Evolutionary conservation across 1,140 invertebrate species (phyloP).

Genomic region (Drosophila serrata): DNA sequence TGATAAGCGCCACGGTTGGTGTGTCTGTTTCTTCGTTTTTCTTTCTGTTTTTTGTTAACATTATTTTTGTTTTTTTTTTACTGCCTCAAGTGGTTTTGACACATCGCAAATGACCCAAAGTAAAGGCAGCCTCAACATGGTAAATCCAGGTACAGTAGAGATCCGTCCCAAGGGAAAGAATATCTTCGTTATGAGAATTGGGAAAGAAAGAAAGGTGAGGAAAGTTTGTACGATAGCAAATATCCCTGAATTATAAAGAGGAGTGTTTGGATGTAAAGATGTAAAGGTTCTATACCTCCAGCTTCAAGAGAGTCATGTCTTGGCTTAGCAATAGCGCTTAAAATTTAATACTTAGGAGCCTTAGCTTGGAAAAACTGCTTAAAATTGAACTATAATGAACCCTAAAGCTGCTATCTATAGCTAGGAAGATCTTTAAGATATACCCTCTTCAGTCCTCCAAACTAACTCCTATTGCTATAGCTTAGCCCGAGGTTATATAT

Average conservation of each 20-base stretch:
- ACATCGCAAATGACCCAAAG: conserved; percentile 38
- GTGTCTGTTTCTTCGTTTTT: conserved; percentile 3
- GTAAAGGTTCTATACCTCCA: not conserved
- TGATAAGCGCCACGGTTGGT: conserved; percentile 35
- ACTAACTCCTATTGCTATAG: not conserved
- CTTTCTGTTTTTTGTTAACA: not conserved
- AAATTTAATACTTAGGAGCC: not conserved
- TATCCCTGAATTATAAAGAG: not conserved
- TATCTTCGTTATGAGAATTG: not conserved
- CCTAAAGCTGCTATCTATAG: not conserved
- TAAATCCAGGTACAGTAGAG: conserved; percentile 11
- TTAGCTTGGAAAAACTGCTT: not conserved
- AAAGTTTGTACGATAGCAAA: not conserved
- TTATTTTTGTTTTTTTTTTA: not conserved
- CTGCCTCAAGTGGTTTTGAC: conserved; percentile 46
- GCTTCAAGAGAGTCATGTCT: not conserved
- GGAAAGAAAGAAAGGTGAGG: not conserved
- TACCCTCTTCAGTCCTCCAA: not conserved
- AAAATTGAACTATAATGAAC: not conserved
- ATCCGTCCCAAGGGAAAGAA: too few relatives aligned
- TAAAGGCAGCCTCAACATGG: conserved; percentile 9
- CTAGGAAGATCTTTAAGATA: too few relatives aligned
- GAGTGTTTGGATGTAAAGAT: not conserved
- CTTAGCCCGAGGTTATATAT: not conserved
- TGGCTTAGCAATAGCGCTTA: not conserved